Evolutionary conservation across 2,888 invertebrate species (phyloP), one percentile per base, ranked within the genome.

Genomic region (Camponotus fellah): DNA sequence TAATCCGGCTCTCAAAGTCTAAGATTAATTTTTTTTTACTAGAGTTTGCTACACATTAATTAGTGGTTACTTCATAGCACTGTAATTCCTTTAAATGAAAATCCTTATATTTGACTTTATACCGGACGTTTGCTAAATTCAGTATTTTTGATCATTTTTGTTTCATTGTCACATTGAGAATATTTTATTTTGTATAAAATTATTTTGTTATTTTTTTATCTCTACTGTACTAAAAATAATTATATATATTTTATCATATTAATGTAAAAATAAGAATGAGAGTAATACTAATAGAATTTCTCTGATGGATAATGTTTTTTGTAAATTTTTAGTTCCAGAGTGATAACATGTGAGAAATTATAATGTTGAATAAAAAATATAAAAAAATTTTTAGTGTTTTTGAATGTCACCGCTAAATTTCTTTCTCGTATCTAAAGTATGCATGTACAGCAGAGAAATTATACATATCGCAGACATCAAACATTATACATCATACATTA

Each of bases 1-100:
- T 68, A 58, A 87, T 77, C 68, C 68, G 40, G 4, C 32, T 9
- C 56, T 64, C 53, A 53, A 58, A 56, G 56, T 56, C 68, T 40
- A 43, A 40, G 43, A 69, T 58, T 69, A 43, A 77, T 56, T 53
- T n/a, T 17, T 32, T 40, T 26, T 56, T 26, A 49, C 40, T 40
- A 40, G 26, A 26, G 12, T 53, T 40, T 10, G 34, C 12, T 60
- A 21, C 53, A 40, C 17, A 4, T 62, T 64, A 75, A 60, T 34
- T 32, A 17, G 26, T 17, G 10, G 21, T 21, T 68, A 43, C 26
- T 21, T 9, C 8, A 14, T 17, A 2, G 12, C 43, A 21, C 21
- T 26, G 43, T 53, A 53, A 32, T 46, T 68, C 17, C 14, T 26
- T 46, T 17, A 14, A 1, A n/a, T 8, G 8, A 53, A 53, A 17